Evolutionary conservation across 2,797 vertebrate species (phyloP).

Genomic region (Todus mexicanus): DNA sequence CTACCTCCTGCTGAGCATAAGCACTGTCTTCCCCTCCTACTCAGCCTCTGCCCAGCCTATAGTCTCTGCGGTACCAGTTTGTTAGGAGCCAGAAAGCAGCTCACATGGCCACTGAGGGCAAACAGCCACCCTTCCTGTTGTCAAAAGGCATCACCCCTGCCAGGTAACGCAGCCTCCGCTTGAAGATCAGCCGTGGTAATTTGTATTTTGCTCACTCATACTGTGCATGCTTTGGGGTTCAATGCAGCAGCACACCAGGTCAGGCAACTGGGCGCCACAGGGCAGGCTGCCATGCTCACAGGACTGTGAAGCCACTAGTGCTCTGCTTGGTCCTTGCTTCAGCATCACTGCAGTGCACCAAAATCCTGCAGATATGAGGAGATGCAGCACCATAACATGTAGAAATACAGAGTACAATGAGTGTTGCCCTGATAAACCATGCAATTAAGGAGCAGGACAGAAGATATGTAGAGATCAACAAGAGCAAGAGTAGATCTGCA

Average conservation of each 20-base stretch:
- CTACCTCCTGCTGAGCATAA: background rate
- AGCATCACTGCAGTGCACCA: fast-evolving
- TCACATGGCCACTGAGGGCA: background rate
- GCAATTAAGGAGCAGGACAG: fast-evolving
- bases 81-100: background rate
- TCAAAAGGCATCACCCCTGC: background rate
- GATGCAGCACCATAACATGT: fast-evolving
- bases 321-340: background rate
- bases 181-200: background rate
- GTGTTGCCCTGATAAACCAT: background rate
- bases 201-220: background rate
- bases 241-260: fast-evolving
- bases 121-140: background rate
- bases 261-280: fast-evolving
- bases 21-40: background rate
- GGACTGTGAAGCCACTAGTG: background rate
- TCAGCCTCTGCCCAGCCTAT: background rate
- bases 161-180: fast-evolving
- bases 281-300: fast-evolving
- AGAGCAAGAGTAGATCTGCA: background rate
- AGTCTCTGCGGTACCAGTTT: background rate
- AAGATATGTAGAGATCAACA: background rate
- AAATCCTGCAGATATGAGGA: background rate
- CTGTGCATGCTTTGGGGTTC: too few relatives aligned
- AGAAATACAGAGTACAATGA: background rate